These are phyloP conservation scores for Caligus rogercresseyi DNA, from an alignment of 1,140 invertebrate genomes.

Conservation along the genomic window DNA sequence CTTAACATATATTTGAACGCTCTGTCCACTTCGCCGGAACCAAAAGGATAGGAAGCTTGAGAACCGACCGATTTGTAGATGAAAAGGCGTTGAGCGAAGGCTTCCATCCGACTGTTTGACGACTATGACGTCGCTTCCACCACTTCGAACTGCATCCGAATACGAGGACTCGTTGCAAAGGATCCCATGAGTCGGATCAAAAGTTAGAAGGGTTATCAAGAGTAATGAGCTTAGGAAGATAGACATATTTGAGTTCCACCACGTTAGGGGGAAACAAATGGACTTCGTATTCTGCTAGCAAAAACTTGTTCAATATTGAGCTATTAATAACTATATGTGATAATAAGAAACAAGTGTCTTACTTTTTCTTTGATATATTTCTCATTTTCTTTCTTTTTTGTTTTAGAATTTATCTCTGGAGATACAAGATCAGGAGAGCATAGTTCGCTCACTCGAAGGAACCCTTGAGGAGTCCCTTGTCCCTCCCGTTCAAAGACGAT, in stretches of 20 bases:
- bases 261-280: too few species aligned
- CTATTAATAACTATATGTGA: not conserved
- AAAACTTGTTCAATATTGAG: not conserved
- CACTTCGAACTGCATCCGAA: not conserved
- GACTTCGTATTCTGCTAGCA: not conserved
- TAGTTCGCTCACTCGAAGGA: not conserved
- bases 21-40: not conserved
- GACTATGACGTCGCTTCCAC: constrained; percentile 1
- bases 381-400: not conserved
- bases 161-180: not conserved
- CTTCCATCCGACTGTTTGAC: constrained; percentile 5
- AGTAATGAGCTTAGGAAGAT: not conserved
- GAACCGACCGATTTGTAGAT: constrained; percentile 11
- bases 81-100: not conserved
- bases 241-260: too few species aligned
- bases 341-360: too few species aligned
- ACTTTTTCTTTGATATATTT: not conserved
- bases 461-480: too few species aligned
- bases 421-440: not conserved
- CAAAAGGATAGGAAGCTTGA: not conserved
- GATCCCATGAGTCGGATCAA: not conserved
- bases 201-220: not conserved
- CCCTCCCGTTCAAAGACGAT: too few species aligned
- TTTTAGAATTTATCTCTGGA: not conserved
- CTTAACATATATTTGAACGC: constrained; percentile 3